Evolutionary conservation across 2,113 vertebrate genomes (phyloP).

Genomic region (Motacilla alba): DNA sequence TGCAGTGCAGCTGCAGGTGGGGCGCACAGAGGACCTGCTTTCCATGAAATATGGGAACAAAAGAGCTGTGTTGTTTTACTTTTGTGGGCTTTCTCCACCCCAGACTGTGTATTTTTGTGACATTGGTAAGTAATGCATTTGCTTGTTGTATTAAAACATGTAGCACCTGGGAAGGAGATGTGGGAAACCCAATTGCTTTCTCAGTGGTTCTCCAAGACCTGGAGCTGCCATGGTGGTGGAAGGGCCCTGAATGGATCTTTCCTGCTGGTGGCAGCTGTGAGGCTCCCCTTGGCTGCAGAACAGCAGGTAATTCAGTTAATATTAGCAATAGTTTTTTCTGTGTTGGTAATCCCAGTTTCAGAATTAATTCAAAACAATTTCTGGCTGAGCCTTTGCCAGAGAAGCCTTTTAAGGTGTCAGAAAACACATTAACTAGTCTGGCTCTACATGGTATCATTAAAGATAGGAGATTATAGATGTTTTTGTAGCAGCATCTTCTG

Average conservation of each 20-base stretch:
- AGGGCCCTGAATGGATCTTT: not conserved
- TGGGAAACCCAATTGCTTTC: not conserved
- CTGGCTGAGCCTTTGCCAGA: not conserved
- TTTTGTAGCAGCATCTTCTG: not conserved
- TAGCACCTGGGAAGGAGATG: not conserved
- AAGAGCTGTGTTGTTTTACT: not conserved
- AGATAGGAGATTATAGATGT: not conserved
- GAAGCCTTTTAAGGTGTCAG: not conserved
- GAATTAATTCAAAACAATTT: not conserved
- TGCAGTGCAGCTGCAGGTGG: not conserved
- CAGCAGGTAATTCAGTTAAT: not conserved
- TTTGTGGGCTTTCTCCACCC: not conserved
- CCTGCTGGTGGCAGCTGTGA: not conserved
- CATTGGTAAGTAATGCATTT: not conserved
- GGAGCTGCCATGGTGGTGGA: not conserved
- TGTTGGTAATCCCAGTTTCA: not conserved
- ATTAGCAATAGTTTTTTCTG: not conserved
- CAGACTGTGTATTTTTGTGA: not conserved
- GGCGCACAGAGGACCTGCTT: not conserved
- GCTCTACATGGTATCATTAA: not conserved
- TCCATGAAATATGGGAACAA: not conserved
- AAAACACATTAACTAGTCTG: not conserved
- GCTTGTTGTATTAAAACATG: accelerated
- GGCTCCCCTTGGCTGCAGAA: not conserved
- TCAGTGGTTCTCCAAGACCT: not conserved